A percentile compares a stretch with the other conserved stretches of the same genome.
Conservation (phyloP, 2,888 invertebrate genomes). For the Ceramica pisi region DNA sequence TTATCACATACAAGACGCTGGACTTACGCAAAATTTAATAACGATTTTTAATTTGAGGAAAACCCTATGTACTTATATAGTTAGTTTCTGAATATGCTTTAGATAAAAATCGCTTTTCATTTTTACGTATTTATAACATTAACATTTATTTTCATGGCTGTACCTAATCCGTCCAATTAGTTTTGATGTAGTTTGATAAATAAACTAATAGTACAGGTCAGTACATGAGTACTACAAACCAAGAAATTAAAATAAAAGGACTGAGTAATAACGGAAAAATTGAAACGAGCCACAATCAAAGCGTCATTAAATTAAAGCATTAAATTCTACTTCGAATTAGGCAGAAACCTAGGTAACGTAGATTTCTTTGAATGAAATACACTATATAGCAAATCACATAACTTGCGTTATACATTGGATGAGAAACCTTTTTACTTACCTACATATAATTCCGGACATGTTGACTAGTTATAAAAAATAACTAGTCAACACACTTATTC, state of each 20-base stretch:
- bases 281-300: slow-evolving; percentile 19
- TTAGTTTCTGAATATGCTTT: background rate
- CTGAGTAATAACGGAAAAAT: slow-evolving; percentile 2
- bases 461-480: background rate
- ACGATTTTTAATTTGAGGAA: background rate
- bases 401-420: background rate
- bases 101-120: background rate
- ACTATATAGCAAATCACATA: background rate
- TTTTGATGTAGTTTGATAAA: background rate
- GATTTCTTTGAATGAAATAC: background rate
- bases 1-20: background rate
- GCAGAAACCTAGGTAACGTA: background rate
- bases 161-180: background rate
- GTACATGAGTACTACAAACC: slow-evolving; percentile 1
- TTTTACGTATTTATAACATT: background rate
- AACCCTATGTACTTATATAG: background rate
- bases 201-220: background rate
- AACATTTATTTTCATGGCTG: background rate
- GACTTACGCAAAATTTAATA: background rate
- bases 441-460: background rate
- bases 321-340: background rate
- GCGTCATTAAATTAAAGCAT: background rate
- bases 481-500: no score
- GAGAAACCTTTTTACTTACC: background rate
- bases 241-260: background rate